Percentiles rank a stretch among this genome's conserved stretches.
Conservation (phyloP, 2,797 vertebrate genomes). For the Enteromius mattozi region DNA sequence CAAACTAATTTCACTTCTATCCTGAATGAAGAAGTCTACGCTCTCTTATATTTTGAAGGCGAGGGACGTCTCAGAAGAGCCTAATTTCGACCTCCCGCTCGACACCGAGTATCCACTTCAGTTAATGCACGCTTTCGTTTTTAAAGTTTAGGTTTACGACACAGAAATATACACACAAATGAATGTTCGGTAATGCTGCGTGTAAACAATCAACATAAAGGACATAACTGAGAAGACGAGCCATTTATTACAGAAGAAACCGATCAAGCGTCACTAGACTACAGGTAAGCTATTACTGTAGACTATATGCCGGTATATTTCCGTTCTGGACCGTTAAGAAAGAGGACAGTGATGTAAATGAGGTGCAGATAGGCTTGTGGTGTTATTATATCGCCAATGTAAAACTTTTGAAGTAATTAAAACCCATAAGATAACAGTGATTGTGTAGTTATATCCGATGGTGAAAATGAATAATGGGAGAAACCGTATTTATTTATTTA, state of each 20-base stretch:
- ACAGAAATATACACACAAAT: neutral
- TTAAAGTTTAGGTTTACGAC: neutral
- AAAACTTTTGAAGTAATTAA: neutral
- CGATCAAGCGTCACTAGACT: neutral
- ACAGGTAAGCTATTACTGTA: neutral
- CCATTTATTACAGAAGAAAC: neutral
- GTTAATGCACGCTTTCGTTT: neutral
- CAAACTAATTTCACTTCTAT: too few relatives aligned
- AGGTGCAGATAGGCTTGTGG: neutral
- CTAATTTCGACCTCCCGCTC: neutral
- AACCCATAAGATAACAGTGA: neutral
- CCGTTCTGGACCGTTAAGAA: neutral
- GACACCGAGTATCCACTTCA: neutral
- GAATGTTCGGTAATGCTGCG: neutral
- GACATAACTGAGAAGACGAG: neutral
- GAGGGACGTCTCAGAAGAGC: too few relatives aligned
- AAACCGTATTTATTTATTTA: too few relatives aligned
- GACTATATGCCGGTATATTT: neutral
- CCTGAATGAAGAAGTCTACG: too few relatives aligned
- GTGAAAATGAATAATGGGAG: too few relatives aligned
- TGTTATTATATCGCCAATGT: neutral
- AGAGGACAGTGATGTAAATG: neutral
- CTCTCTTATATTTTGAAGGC: too few relatives aligned
- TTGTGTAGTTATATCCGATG: neutral
- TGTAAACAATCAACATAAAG: neutral